Percentiles rank a stretch among this genome's conserved stretches.
Evolutionary conservation across 1,140 invertebrate genomes (phyloP).

Genomic region (Diorhabda sublineata): DNA sequence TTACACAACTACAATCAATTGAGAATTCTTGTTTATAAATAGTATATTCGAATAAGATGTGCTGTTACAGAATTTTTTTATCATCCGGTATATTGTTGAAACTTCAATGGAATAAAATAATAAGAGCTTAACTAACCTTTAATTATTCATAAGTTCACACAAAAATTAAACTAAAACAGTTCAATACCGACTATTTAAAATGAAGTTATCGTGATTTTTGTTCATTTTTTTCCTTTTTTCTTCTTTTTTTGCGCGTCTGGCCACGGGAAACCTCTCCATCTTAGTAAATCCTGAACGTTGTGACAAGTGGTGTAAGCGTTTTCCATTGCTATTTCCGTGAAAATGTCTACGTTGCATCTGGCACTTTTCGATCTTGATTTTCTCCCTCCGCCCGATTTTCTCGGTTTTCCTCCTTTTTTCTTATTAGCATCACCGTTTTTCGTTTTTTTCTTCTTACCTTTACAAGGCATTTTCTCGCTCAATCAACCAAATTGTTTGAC

Average conservation of each 20-base stretch:
- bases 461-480: slow-evolving; percentile 11
- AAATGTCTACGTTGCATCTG: slow-evolving; percentile 69
- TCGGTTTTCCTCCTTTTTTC: slow-evolving; percentile 51
- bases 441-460: slow-evolving; percentile 44
- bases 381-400: slow-evolving; percentile 53
- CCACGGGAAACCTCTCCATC: slow-evolving; percentile 76
- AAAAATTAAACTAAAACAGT: too few relatives aligned
- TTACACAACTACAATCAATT: too few relatives aligned
- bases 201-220: too few relatives aligned
- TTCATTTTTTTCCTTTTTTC: slow-evolving; percentile 64
- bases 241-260: slow-evolving; percentile 78
- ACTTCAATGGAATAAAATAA: too few relatives aligned
- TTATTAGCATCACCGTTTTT: slow-evolving; percentile 53
- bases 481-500: too few relatives aligned
- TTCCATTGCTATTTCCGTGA: slow-evolving; percentile 79
- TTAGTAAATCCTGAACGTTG: slow-evolving; percentile 76
- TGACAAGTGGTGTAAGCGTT: slow-evolving; percentile 86
- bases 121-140: too few relatives aligned
- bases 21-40: too few relatives aligned
- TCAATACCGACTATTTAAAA: too few relatives aligned
- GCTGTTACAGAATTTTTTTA: too few relatives aligned
- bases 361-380: slow-evolving; percentile 56
- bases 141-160: too few relatives aligned
- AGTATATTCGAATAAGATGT: too few relatives aligned
- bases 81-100: too few relatives aligned